Base-by-base conservation (phyloP, 1,140 invertebrate species). In the Drosophila hydei region DNA sequence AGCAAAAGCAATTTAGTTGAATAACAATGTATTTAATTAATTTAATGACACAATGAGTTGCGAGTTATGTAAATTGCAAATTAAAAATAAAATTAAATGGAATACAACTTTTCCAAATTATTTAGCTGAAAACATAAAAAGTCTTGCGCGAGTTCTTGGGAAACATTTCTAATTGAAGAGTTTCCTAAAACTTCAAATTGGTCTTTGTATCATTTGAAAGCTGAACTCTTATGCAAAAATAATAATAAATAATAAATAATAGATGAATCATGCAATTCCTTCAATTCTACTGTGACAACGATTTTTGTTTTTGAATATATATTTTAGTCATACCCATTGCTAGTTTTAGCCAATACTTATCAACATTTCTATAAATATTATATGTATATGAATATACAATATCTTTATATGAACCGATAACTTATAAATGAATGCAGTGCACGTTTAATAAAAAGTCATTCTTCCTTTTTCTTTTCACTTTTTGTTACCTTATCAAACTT, bases 401-500 rank as follows among this genome's bases (percentile, higher is more conserved):
- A 33, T 42, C 8, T 16, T 16, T 16, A 42, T 42, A 16, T 42
- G 38, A 42, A 16, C 38, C 38, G 38, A 16, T 42, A 42, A 42
- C 16, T 38, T 12, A 43, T 11, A 19, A 18, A 47, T 47, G 45
- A 47, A 47, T 47, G n/a, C 14, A 51, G 30, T 55, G 38, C 33
- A 47, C 25, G 33, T 47, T 3, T 40, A 23, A 42, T 33, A 7
- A 30, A 16, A 67, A 23, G 61, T 11, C 33, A 93, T 12, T 52
- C 14, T 42, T 42, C 14, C 8, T 42, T 42, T 42, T 16, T 42
- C 38, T 18, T 42, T 16, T 42, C 38, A n/a, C 12, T 40, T 40
- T 40, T 58, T 42, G 94, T 94, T 94, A 96, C 96, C 95, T 96
- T 67, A 97, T 92, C 91, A 97, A 96, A 91, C 96, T 96, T 92